These are phyloP conservation scores for Siphonodentalium dalli DNA, from an alignment of 2,888 invertebrate genomes.

Conservation along the genomic window DNA sequence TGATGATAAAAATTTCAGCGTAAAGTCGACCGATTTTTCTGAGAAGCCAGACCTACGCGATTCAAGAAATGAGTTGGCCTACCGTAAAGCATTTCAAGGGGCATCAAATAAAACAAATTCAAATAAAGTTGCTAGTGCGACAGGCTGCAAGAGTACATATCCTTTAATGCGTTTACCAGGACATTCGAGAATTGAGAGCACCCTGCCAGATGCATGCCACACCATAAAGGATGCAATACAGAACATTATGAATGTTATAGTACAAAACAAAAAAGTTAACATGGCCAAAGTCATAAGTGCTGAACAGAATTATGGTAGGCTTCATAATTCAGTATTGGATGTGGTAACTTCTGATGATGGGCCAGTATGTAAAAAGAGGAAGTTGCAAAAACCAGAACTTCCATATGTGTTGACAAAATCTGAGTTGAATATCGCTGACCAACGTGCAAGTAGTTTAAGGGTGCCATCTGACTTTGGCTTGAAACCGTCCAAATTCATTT, in stretches of 20 bases:
- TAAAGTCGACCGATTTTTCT: background rate
- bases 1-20: background rate
- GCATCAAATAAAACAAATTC: background rate
- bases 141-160: slow-evolving; percentile 6
- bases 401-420: background rate
- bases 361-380: background rate
- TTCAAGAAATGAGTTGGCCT: background rate
- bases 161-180: background rate
- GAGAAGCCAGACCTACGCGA: background rate
- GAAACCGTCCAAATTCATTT: background rate
- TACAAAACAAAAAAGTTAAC: background rate
- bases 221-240: slow-evolving; percentile 9
- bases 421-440: background rate
- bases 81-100: background rate
- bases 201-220: slow-evolving; percentile 6
- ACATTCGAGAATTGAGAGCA: background rate
- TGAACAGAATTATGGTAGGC: background rate
- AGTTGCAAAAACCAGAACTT: background rate
- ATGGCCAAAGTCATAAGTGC: background rate
- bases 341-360: background rate
- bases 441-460: background rate
- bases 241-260: background rate
- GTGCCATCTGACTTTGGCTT: slow-evolving; percentile 4
- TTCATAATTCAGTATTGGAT: background rate
- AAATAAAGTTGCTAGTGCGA: background rate